Conservation (phyloP, 1,140 invertebrate species). For the Drosophila mojavensis region DNA sequence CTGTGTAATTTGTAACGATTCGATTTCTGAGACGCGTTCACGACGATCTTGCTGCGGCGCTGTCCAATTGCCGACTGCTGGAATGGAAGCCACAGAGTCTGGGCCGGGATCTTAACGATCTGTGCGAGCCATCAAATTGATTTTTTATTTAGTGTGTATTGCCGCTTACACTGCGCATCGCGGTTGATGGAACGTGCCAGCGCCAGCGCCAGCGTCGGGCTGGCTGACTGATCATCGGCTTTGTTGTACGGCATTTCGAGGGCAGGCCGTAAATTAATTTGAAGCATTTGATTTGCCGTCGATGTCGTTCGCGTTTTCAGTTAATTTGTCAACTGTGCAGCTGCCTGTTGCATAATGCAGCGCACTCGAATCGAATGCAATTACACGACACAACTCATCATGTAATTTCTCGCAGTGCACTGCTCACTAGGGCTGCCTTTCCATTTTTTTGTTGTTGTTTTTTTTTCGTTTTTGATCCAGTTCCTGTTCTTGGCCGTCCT, state of each 20-base stretch:
- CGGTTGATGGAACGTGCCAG: constrained; percentile 10
- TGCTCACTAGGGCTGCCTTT: constrained; percentile 13
- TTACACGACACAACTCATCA: neutral
- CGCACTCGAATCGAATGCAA: neutral
- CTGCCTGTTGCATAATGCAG: constrained; percentile 24
- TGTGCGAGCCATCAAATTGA: constrained; percentile 69
- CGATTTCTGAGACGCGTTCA: neutral
- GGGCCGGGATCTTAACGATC: constrained; percentile 43
- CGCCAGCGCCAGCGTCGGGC: constrained; percentile 3
- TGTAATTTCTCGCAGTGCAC: constrained; percentile 56
- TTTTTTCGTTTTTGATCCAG: constrained; percentile 37
- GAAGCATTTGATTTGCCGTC: constrained; percentile 63
- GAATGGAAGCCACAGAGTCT: constrained; percentile 39
- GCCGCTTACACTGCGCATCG: constrained; percentile 50
- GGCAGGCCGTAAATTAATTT: constrained; percentile 59
- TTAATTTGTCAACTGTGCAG: constrained; percentile 44
- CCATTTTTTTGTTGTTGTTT: constrained; percentile 17
- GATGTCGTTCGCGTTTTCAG: constrained; percentile 17
- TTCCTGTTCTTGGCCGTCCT: constrained; percentile 20
- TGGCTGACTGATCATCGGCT: neutral
- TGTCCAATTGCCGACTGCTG: constrained; percentile 64
- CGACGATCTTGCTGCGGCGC: constrained; percentile 45
- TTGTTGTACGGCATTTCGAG: constrained; percentile 17
- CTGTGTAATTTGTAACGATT: neutral
- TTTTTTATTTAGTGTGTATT: constrained; percentile 70